Percentiles rank a stretch among this genome's conserved stretches.
Evolutionary conservation across 2,888 invertebrate species (phyloP).

Genomic region (Drosophila buzzatii): DNA sequence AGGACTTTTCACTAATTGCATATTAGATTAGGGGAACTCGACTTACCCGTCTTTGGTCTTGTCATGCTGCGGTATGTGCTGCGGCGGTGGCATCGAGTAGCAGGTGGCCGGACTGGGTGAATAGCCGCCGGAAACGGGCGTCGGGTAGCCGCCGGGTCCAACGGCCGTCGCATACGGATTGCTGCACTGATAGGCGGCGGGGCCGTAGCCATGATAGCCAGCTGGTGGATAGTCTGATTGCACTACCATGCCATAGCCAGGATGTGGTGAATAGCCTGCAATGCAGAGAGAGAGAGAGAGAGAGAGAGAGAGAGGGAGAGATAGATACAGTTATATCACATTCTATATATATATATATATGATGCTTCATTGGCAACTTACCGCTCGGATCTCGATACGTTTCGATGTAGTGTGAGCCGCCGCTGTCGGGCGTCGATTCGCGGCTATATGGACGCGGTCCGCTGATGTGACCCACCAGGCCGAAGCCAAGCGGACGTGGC

Average conservation of each 20-base stretch:
- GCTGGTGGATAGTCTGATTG: constrained; percentile 93
- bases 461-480: constrained; percentile 87
- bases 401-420: constrained; percentile 95
- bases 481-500: constrained; percentile 88
- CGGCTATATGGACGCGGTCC: constrained; percentile 91
- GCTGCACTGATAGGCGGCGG: constrained; percentile 87
- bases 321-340: background rate
- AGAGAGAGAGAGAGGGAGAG: no score
- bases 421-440: constrained; percentile 95
- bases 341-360: background rate
- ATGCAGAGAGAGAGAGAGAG: background rate
- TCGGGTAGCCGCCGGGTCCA: constrained; percentile 88
- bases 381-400: constrained; percentile 94
- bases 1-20: constrained; percentile 58
- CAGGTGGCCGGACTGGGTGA: constrained; percentile 89
- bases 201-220: constrained; percentile 90
- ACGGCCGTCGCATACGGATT: constrained; percentile 86
- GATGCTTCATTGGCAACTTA: constrained; percentile 85
- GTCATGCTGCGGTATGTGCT: constrained; percentile 91
- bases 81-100: constrained; percentile 95
- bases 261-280: constrained; percentile 94
- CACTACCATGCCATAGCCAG: constrained; percentile 92
- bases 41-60: constrained; percentile 87
- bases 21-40: constrained; percentile 46
- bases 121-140: constrained; percentile 90